Evolutionary conservation across 2,888 invertebrate genomes (phyloP), one percentile per base, ranked within the genome.

Genomic region (Timandra comae): DNA sequence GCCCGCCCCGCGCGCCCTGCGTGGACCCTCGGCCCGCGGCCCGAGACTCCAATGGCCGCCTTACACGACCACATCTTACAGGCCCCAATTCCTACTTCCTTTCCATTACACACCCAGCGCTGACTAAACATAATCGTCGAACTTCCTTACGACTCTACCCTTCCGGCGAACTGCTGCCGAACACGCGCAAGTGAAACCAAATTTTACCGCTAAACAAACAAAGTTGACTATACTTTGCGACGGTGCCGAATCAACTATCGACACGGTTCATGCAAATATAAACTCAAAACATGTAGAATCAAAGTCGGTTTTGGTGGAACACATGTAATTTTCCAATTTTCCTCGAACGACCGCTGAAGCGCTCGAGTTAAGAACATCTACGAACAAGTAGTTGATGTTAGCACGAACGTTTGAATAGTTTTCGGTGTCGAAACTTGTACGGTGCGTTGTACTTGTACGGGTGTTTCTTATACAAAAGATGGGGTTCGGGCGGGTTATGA

Each of bases 71-170:
- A 70, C 82, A 82, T 84, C 84, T 84, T 84, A 84, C 82, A 78
- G 80, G 78, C 78, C 82, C 82, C 79, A 74, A 82, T 81, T 79
- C 68, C 81, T 74, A 81, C 84, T 85, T 85, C 82, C 84, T 85
- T 85, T 79, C 82, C 82, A 84, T 84, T 84, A 77, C 75, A 64
- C 69, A 69, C 70, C 66, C 66, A 76, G 60, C 70, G 79, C 84
- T 81, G 81, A 82, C 84, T 84, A 80, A 81, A 85, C 84, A 84
- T 84, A 85, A 84, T 85, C 84, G 82, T 63, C 72, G 76, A 81
- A 84, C 82, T 85, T 85, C 85, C 85, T 85, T 85, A 84, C 84
- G 84, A 79, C 77, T 81, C 63, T 80, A 81, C 84, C 84, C 82
- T 82, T 84, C 80, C 81, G 78, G 71, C 60, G 56, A 73, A 72